Conservation (phyloP, 2,797 vertebrate genomes). For the Labroides dimidiatus region DNA sequence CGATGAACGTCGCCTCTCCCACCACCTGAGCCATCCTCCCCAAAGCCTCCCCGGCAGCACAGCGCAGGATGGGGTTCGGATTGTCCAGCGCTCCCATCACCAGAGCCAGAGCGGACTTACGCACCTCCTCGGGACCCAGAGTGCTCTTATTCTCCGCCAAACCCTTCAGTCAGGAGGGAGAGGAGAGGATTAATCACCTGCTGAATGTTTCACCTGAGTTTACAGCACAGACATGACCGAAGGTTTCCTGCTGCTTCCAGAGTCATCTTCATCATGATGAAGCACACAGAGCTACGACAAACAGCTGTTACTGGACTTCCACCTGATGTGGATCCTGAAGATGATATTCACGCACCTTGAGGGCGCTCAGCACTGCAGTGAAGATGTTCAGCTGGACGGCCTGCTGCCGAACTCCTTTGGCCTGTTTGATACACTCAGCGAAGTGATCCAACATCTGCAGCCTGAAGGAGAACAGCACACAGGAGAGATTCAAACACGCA, state of each 20-base stretch:
- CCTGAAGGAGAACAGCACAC: conserved; percentile 71
- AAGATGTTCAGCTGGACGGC: conserved; percentile 99
- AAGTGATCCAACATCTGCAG: conserved; percentile 99
- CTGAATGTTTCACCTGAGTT: too few relatives aligned
- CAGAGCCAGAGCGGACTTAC: conserved; percentile 94
- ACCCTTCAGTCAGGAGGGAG: conserved; percentile 82
- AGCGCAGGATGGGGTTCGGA: conserved; percentile 97
- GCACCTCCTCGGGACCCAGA: conserved; percentile 97
- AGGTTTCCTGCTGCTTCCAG: too few relatives aligned
- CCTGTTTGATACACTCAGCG: conserved; percentile 99
- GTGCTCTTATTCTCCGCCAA: conserved; percentile 99
- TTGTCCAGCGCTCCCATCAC: conserved; percentile 99
- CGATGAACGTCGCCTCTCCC: conserved; percentile 97
- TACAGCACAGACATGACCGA: too few relatives aligned
- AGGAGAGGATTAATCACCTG: not conserved
- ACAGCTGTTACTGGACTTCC: too few relatives aligned
- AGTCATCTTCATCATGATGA: too few relatives aligned
- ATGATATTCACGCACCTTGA: conserved; percentile 87
- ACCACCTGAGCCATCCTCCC: conserved; percentile 99
- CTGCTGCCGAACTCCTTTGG: conserved; percentile 98
- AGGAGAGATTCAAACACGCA: not conserved
- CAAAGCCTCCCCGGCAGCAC: conserved; percentile 97
- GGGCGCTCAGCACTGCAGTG: conserved; percentile 96
- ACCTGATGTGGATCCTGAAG: not conserved
- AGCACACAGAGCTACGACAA: too few relatives aligned